These are phyloP conservation scores for Tryphoninae sp. DNA, from an alignment of 2,888 invertebrate species.

Conservation along the genomic window DNA sequence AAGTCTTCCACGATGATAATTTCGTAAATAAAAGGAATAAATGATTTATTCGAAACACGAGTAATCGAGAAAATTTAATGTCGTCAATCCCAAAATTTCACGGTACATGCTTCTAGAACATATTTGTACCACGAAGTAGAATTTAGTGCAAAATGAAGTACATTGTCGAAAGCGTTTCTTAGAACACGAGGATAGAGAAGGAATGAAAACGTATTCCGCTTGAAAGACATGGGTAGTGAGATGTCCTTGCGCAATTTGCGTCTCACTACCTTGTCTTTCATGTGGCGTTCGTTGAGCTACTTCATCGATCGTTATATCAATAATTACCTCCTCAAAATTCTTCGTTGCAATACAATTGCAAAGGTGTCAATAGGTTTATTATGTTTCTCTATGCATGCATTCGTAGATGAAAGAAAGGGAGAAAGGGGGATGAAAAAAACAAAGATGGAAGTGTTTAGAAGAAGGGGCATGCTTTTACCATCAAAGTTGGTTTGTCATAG, in stretches of 20 bases:
- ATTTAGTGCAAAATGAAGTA: not conserved
- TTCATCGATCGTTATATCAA: conserved; percentile 18
- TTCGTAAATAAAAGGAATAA: not conserved
- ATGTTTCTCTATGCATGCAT: conserved; percentile 51
- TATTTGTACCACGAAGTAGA: not conserved
- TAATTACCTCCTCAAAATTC: conserved; percentile 19
- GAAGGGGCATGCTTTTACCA: conserved; percentile 84
- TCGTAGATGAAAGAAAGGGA: conserved; percentile 32
- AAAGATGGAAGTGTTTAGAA: conserved; percentile 26
- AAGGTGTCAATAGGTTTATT: not conserved
- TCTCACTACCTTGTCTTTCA: conserved; percentile 99
- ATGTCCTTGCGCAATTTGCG: conserved; percentile 87
- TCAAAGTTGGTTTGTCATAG: conserved; percentile 94
- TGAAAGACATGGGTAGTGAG: conserved; percentile 99
- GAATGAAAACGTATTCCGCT: conserved; percentile 82
- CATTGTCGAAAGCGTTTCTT: conserved; percentile 8
- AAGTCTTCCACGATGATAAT: conserved; percentile 77
- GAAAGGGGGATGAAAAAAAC: not conserved
- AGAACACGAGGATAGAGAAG: conserved; percentile 27
- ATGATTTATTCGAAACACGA: not conserved
- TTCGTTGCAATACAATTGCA: not conserved
- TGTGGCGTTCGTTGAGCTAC: conserved; percentile 84
- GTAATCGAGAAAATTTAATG: not conserved
- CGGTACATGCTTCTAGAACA: not conserved
- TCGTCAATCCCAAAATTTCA: not conserved